These are phyloP conservation scores for Diachasma alloeum DNA, from an alignment of 1,140 invertebrate genomes.

Conservation along the genomic window DNA sequence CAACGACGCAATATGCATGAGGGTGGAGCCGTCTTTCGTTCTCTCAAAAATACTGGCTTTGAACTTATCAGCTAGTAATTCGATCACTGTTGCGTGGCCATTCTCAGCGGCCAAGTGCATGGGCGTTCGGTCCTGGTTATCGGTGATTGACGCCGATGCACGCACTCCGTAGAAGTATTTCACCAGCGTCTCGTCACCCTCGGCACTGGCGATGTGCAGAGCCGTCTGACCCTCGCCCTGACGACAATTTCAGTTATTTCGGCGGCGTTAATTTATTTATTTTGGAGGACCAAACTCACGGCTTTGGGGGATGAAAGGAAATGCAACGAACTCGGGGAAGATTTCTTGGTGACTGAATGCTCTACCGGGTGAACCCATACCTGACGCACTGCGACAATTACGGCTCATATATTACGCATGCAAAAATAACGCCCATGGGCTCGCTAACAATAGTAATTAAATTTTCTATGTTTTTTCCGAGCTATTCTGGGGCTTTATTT, in stretches of 20 bases:
- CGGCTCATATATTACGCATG: slow-evolving; percentile 50
- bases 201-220: slow-evolving; percentile 92
- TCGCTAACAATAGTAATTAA: slow-evolving; percentile 39
- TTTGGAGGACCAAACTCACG: neutral
- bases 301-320: neutral
- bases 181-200: slow-evolving; percentile 92
- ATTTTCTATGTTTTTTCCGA: neutral
- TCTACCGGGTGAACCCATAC: slow-evolving; percentile 12
- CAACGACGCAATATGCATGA: slow-evolving; percentile 97
- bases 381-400: slow-evolving; percentile 48
- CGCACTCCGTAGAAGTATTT: slow-evolving; percentile 95
- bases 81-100: slow-evolving; percentile 94
- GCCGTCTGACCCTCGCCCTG: slow-evolving; percentile 91
- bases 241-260: slow-evolving; percentile 23
- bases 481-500: neutral
- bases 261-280: too few species aligned
- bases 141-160: slow-evolving; percentile 91
- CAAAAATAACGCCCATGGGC: slow-evolving; percentile 30
- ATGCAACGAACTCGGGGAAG: slow-evolving; percentile 12
- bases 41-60: slow-evolving; percentile 93
- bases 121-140: slow-evolving; percentile 95
- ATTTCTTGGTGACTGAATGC: slow-evolving; percentile 28
- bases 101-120: slow-evolving; percentile 97
- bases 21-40: slow-evolving; percentile 96
- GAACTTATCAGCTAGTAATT: slow-evolving; percentile 96